phyloP scores from a whole-genome alignment of 2,797 vertebrate genomes.

The Capromys pilorides region DNA sequence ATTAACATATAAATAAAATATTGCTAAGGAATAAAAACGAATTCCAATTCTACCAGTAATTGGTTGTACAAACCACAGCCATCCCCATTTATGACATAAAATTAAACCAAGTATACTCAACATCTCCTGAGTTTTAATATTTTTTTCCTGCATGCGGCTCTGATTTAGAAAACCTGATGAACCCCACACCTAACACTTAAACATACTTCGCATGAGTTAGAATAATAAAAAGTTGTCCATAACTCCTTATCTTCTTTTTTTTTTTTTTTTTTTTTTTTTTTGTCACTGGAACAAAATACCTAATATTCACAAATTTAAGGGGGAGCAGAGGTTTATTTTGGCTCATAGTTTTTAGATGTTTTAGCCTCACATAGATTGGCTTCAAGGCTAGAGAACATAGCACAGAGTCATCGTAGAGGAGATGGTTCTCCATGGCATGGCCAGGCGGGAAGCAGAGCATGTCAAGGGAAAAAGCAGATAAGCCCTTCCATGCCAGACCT shows the following conservation, averaged over 20 bases:
- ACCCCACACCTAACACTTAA: background rate
- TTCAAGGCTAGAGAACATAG: background rate
- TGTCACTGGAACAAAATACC: background rate
- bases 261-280: background rate
- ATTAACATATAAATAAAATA: background rate
- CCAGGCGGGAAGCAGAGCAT: background rate
- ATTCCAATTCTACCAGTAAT: background rate
- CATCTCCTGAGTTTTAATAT: background rate
- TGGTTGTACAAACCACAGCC: background rate
- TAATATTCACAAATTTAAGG: background rate
- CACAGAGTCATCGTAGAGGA: background rate
- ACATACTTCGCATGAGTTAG: background rate
- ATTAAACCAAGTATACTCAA: background rate
- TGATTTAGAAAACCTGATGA: slow-evolving; percentile 14
- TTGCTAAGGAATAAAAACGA: background rate
- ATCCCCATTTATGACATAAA: background rate
- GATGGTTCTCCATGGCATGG: background rate
- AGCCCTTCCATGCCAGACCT: background rate
- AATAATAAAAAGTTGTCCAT: background rate
- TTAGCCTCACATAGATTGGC: background rate
- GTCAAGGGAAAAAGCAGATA: background rate
- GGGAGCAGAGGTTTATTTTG: background rate
- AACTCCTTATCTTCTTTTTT: background rate
- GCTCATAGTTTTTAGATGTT: background rate
- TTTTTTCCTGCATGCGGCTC: background rate